Conservation (phyloP, 2,888 invertebrate species). For the Caenorhabditis becei region DNA sequence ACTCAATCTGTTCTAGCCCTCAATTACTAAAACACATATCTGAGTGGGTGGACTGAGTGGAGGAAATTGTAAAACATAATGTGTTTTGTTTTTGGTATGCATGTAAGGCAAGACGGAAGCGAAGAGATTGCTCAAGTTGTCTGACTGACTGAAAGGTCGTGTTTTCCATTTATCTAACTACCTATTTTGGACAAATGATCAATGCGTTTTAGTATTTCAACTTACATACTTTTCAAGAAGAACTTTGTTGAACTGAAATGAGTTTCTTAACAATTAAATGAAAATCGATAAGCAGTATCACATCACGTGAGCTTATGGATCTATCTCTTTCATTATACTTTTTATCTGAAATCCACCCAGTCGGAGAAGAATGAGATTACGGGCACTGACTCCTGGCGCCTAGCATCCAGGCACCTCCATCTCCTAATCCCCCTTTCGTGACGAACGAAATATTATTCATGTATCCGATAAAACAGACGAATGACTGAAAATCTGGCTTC, state of each 20-base stretch:
- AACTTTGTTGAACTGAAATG: too few species aligned
- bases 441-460: conserved; percentile 40
- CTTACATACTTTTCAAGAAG: too few species aligned
- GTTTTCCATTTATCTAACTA: too few species aligned
- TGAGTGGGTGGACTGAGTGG: not conserved
- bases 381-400: conserved; percentile 27
- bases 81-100: not conserved
- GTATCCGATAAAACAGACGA: conserved; percentile 42
- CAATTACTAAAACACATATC: not conserved
- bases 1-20: not conserved
- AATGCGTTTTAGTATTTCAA: too few species aligned
- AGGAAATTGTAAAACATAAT: conserved; percentile 6
- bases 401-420: conserved; percentile 12
- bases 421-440: conserved; percentile 6
- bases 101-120: not conserved
- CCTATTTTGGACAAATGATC: too few species aligned
- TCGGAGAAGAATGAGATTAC: conserved; percentile 43
- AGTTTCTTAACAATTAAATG: too few species aligned
- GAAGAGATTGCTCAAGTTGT: too few species aligned
- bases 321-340: conserved; percentile 37
- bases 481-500: conserved; percentile 42
- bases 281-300: too few species aligned
- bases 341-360: not conserved
- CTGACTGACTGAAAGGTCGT: too few species aligned
- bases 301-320: too few species aligned